Conservation (phyloP, 2,888 invertebrate species). For the Geotrupes spiniger region DNA sequence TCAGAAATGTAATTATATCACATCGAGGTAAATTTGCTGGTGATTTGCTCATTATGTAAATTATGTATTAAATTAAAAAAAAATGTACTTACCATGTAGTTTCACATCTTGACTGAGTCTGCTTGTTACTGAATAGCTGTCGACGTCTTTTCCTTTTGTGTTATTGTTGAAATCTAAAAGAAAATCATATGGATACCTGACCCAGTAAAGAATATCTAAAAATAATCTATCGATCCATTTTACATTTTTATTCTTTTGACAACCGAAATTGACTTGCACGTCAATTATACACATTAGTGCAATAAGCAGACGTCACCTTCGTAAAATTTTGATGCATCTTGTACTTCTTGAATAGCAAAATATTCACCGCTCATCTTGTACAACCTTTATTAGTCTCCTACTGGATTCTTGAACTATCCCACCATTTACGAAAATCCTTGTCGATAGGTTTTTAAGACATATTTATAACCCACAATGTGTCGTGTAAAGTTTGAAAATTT, state of each 20-base stretch:
- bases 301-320: constrained; percentile 21
- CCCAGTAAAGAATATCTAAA: no score
- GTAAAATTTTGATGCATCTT: constrained; percentile 23
- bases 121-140: constrained; percentile 17
- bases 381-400: constrained; percentile 7
- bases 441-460: constrained; percentile 20
- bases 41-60: no score
- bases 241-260: no score
- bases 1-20: no score
- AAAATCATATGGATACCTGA: no score
- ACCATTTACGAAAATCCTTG: constrained; percentile 23
- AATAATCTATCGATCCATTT: no score
- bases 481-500: constrained; percentile 16
- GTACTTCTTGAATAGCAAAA: constrained; percentile 29
- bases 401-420: constrained; percentile 20
- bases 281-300: neutral
- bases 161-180: constrained; percentile 14
- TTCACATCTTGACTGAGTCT: constrained; percentile 27
- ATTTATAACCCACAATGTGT: constrained; percentile 20
- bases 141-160: constrained; percentile 13
- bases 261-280: no score
- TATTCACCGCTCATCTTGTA: constrained; percentile 32
- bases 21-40: no score
- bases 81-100: constrained; percentile 28
- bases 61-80: no score